These are phyloP conservation scores for Gorsachius goisagi DNA, from an alignment of 2,113 vertebrate genomes.

Conservation along the genomic window DNA sequence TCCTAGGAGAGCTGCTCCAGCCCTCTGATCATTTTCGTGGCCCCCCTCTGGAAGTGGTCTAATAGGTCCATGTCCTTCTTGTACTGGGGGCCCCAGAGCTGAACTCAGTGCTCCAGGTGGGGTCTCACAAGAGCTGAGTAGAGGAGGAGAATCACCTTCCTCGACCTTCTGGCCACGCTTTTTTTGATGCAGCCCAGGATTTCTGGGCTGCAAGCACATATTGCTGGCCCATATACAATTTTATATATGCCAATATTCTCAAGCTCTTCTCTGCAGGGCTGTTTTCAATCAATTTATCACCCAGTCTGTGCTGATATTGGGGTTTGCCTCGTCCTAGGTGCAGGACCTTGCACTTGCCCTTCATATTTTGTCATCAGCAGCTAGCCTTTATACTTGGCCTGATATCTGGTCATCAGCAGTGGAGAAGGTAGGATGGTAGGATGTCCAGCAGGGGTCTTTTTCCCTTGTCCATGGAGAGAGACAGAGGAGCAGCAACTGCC, in stretches of 20 bases:
- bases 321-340: too few species aligned
- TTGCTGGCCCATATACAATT: neutral
- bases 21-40: neutral
- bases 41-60: fast-evolving
- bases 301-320: neutral
- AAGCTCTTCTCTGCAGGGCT: neutral
- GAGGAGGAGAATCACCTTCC: neutral
- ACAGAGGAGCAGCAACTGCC: neutral
- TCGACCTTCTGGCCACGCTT: neutral
- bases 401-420: neutral
- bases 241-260: neutral
- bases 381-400: neutral
- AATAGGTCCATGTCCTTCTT: neutral
- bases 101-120: neutral
- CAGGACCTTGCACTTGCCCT: neutral
- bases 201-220: neutral
- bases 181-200: neutral
- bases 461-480: neutral
- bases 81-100: neutral
- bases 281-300: neutral
- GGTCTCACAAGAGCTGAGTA: neutral
- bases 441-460: neutral
- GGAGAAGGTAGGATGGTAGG: neutral
- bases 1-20: neutral
- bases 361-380: neutral